Conservation (phyloP, 2,888 invertebrate genomes). For the Lepidochrysops patricia region DNA sequence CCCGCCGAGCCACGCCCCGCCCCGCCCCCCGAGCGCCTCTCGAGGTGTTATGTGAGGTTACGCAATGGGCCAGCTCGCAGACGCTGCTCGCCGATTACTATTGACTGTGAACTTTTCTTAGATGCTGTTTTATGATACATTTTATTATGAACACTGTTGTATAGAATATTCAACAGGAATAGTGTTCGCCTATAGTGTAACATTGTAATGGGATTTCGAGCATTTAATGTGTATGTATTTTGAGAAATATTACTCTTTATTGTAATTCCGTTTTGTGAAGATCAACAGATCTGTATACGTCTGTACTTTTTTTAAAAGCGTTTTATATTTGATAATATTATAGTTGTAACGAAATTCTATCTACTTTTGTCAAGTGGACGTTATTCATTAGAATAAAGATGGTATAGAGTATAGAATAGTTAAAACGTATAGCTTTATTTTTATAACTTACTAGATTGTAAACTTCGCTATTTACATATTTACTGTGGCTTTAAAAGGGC, state of each 20-base stretch:
- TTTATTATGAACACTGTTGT: no score
- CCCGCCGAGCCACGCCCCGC: not conserved
- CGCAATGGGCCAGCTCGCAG: conserved; percentile 13
- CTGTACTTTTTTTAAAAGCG: not conserved
- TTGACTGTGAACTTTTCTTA: not conserved
- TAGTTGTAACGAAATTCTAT: not conserved
- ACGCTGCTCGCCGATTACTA: not conserved
- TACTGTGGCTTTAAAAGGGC: not conserved
- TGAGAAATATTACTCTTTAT: not conserved
- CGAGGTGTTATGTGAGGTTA: conserved; percentile 14
- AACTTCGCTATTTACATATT: not conserved
- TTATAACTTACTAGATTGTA: not conserved
- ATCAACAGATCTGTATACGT: not conserved
- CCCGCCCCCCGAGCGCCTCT: conserved; percentile 17
- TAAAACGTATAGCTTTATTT: not conserved
- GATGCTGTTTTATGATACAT: no score
- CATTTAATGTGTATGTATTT: not conserved
- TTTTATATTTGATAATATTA: not conserved
- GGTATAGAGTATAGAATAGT: not conserved
- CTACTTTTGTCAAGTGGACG: not conserved
- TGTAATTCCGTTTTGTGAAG: not conserved
- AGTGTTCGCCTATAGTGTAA: not conserved
- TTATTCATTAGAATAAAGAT: not conserved
- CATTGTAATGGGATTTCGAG: not conserved
- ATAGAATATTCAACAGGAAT: not conserved